phyloP scores from a whole-genome alignment of 2,113 vertebrate genomes.

The Anolis sagrei region DNA sequence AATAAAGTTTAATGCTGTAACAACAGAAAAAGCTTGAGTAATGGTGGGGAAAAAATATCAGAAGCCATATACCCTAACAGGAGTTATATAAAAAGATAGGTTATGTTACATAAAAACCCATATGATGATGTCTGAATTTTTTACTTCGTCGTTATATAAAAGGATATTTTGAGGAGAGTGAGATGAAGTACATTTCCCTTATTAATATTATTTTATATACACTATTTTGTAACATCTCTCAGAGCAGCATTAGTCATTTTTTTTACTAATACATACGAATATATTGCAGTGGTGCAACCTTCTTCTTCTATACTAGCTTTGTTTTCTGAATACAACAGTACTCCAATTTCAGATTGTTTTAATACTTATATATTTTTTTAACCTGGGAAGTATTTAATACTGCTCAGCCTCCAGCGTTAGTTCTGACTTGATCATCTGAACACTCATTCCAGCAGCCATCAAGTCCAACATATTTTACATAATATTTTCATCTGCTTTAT shows the following conservation, averaged over 20 bases:
- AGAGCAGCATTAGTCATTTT: constrained; percentile 76
- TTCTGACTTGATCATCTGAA: constrained; percentile 79
- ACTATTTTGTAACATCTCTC: constrained; percentile 74
- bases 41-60: constrained; percentile 71
- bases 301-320: constrained; percentile 68
- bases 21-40: constrained; percentile 80
- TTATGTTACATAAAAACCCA: constrained; percentile 79
- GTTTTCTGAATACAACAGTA: constrained; percentile 73
- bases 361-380: constrained; percentile 62
- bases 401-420: constrained; percentile 73
- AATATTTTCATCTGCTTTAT: constrained; percentile 81
- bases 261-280: constrained; percentile 70
- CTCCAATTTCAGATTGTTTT: constrained; percentile 71
- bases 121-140: constrained; percentile 77
- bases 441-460: constrained; percentile 82
- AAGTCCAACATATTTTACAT: constrained; percentile 81
- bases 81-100: constrained; percentile 81
- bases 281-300: constrained; percentile 71
- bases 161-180: constrained; percentile 78
- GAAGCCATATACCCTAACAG: constrained; percentile 78
- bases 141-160: constrained; percentile 78
- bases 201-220: constrained; percentile 77
- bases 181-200: constrained; percentile 78
- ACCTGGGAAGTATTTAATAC: constrained; percentile 73
- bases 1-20: constrained; percentile 85